Base-by-base conservation (phyloP, 2,888 invertebrate genomes). In the Linyphia triangularis region DNA sequence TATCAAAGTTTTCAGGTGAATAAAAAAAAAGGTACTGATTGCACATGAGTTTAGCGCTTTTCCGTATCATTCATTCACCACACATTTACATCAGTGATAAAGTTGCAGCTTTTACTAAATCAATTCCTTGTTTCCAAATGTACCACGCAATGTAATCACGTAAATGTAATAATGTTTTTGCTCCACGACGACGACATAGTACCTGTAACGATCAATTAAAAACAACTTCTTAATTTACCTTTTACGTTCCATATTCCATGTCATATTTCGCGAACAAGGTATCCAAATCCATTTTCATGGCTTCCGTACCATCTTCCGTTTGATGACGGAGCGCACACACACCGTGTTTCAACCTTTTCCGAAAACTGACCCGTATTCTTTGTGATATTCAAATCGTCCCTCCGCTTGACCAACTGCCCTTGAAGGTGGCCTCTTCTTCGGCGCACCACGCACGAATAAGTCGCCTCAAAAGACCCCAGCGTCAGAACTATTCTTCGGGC, bases 361-460 rank as follows among this genome's bases (percentile, higher is more conserved):
- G 61, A 26, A 19, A 2, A 16, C 59, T 88, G 86, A 88, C 86
- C 86, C 67, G 77, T 57, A 81, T 86, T 85, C 72, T 37, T 43
- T n/a, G 28, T 51, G 70, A 75, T 75, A 81, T 88, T 88, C 61
- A 69, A 88, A 88, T 88, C 33, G 40, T 70, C 24, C 30, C 43
- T 16, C 59, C 86, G 86, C 86, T 88, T 88, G 86, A 88, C 86
- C 86, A 75, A 19, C 75, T 65, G 24, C 67, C 86, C 86, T 81
- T 81, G 75, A 88, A 73, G 61, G 13, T 69, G 75, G 67, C 86
- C 57, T 86, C 72, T 57, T 16, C 30, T 24, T 7, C 16, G 10
- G 26, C 33, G 5, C 59, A 37, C 9, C n/a, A 65, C 43, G 84
- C 79, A 79, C 67, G 51, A 28, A 28, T 67, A 40, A 65, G 7